A percentile compares a stretch with the other conserved stretches of the same genome.
These are phyloP conservation scores for Polypedilum vanderplanki DNA, from an alignment of 1,140 invertebrate genomes.

Conservation along the genomic window DNA sequence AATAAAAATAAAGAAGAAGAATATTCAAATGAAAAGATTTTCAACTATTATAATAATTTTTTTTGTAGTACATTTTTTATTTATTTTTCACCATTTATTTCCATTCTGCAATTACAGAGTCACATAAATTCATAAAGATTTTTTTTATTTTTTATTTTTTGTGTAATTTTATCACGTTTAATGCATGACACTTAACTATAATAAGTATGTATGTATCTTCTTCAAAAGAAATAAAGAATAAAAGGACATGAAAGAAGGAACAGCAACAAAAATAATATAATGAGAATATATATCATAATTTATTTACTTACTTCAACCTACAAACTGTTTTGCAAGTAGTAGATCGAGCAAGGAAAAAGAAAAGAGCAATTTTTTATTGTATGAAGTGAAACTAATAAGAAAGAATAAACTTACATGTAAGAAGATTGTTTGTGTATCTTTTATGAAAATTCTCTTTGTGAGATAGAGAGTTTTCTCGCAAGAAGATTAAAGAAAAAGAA, in stretches of 20 bases:
- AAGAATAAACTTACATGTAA: neutral
- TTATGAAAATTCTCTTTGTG: neutral
- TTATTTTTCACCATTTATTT: neutral
- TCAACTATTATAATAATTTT: neutral
- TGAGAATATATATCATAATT: conserved; percentile 20
- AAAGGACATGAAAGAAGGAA: conserved; percentile 3
- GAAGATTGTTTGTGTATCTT: neutral
- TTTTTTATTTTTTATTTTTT: neutral
- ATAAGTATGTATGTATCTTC: neutral
- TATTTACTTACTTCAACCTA: conserved; percentile 20
- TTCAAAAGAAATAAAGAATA: neutral
- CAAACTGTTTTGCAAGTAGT: neutral
- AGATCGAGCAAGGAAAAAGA: neutral
- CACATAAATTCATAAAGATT: conserved; percentile 6
- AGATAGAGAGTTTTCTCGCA: neutral
- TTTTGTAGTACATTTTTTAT: neutral
- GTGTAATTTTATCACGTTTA: conserved; percentile 13
- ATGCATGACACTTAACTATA: conserved; percentile 12
- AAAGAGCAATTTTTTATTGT: neutral
- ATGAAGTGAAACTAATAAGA: neutral
- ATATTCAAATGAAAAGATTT: neutral
- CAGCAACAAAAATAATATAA: neutral
- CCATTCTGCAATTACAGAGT: neutral
- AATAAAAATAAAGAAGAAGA: neutral
- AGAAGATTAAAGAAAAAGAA: neutral